Conservation (phyloP, 2,797 vertebrate genomes). For the Pangasius macronema region DNA sequence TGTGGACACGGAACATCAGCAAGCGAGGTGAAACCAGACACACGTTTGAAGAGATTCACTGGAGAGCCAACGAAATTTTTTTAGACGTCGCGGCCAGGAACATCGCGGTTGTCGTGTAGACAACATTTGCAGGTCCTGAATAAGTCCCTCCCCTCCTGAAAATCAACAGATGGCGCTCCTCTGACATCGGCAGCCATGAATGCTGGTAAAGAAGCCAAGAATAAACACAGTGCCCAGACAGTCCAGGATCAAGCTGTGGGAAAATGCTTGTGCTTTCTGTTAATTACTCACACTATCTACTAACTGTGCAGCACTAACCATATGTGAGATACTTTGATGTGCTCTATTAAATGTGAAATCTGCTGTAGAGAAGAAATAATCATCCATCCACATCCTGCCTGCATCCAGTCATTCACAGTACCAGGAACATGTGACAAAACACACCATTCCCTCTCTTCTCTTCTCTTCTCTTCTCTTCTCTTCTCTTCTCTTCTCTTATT, state of each 20-base stretch:
- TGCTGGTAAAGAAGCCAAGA: slow-evolving; percentile 32
- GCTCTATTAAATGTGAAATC: slow-evolving; percentile 36
- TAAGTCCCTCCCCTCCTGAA: slow-evolving; percentile 13
- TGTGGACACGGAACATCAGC: not conserved
- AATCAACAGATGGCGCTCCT: slow-evolving; percentile 44
- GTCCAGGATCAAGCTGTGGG: slow-evolving; percentile 38
- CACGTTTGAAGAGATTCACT: not conserved
- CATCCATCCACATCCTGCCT: slow-evolving; percentile 25
- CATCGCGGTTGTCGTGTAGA: too few relatives aligned
- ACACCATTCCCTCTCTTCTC: not conserved
- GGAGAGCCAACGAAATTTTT: too few relatives aligned
- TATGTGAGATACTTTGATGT: slow-evolving; percentile 35
- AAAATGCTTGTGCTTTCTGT: slow-evolving; percentile 26
- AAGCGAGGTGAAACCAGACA: not conserved
- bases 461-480: slow-evolving; percentile 22
- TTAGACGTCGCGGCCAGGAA: too few relatives aligned
- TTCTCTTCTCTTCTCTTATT: not conserved
- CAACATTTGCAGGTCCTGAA: too few relatives aligned
- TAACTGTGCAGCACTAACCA: slow-evolving; percentile 31
- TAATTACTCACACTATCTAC: slow-evolving; percentile 32
- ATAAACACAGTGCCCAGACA: slow-evolving; percentile 37
- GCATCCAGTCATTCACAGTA: not conserved
- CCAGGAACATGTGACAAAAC: not conserved
- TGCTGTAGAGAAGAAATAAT: slow-evolving; percentile 31
- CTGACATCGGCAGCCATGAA: slow-evolving; percentile 33